Percentiles rank a stretch among this genome's conserved stretches.
These are phyloP conservation scores for Erythrocercus mccallii DNA, from an alignment of 2,113 vertebrate genomes.

Conservation along the genomic window DNA sequence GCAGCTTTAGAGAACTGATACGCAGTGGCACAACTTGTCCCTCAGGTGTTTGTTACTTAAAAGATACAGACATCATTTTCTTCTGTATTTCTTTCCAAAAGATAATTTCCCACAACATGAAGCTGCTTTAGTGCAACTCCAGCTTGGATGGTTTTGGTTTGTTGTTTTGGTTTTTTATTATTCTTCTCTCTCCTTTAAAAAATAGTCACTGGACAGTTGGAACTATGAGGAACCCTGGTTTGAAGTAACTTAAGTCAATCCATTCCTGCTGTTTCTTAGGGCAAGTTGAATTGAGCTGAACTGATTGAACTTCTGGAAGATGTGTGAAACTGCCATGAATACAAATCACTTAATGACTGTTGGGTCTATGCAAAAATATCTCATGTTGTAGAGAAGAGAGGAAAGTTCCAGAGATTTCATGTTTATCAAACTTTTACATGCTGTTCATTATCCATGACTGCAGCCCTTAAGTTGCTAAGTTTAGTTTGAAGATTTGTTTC, in stretches of 20 bases:
- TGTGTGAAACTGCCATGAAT: not conserved
- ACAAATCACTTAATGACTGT: not conserved
- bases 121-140: not conserved
- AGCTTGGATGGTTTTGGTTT: not conserved
- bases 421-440: not conserved
- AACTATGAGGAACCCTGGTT: not conserved
- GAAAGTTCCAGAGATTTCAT: not conserved
- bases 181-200: not conserved
- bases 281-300: not conserved
- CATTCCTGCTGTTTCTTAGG: not conserved
- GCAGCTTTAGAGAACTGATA: not conserved
- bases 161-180: not conserved
- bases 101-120: not conserved
- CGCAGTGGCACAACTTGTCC: not conserved
- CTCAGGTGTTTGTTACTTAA: not conserved
- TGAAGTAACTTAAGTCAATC: not conserved
- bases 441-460: not conserved
- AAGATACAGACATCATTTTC: not conserved
- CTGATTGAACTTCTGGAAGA: not conserved
- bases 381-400: not conserved
- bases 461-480: not conserved
- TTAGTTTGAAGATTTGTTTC: not conserved
- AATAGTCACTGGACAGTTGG: not conserved
- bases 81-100: not conserved
- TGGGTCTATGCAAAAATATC: not conserved